A percentile compares a stretch with the other conserved stretches of the same genome.
Conservation (phyloP, 2,113 vertebrate species). For the Seriola dumerili region DNA sequence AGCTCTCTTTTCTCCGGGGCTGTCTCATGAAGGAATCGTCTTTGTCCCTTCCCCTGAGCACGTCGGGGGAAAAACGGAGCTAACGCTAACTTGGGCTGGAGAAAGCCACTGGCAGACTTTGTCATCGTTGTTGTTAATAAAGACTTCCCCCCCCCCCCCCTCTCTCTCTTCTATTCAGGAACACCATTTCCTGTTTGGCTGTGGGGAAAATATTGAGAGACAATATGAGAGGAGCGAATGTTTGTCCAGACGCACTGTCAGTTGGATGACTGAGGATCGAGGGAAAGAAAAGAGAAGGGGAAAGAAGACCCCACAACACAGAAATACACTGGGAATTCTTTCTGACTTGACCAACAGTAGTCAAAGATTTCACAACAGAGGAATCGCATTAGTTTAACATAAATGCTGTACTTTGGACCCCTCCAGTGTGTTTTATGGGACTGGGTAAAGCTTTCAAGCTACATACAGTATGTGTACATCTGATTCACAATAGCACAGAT, state of each 20-base stretch:
- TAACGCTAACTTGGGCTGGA: conserved; percentile 56
- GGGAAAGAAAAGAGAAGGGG: neutral
- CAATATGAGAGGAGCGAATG: conserved; percentile 49
- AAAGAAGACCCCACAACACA: neutral
- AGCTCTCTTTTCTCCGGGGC: conserved; percentile 72
- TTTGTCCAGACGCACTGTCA: conserved; percentile 49
- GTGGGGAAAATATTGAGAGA: conserved; percentile 59
- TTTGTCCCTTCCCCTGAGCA: conserved; percentile 83
- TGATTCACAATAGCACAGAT: conserved; percentile 44
- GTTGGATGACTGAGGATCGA: conserved; percentile 10
- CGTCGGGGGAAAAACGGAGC: conserved; percentile 71
- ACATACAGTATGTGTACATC: conserved; percentile 21
- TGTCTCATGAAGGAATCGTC: conserved; percentile 82
- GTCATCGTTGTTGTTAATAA: conserved; percentile 71
- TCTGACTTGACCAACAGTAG: conserved; percentile 47
- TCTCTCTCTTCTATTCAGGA: conserved; percentile 39
- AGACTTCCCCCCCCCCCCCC: conserved; percentile 21
- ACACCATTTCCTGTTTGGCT: conserved; percentile 76
- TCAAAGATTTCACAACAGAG: conserved; percentile 42
- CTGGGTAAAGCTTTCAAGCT: conserved; percentile 31
- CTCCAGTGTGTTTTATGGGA: conserved; percentile 38
- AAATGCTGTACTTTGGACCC: conserved; percentile 55
- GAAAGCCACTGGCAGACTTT: conserved; percentile 65
- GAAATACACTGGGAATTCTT: conserved; percentile 16
- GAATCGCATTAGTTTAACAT: conserved; percentile 55